Evolutionary conservation across 1,140 invertebrate genomes (phyloP).

Genomic region (Cardiocondyla obscurior): DNA sequence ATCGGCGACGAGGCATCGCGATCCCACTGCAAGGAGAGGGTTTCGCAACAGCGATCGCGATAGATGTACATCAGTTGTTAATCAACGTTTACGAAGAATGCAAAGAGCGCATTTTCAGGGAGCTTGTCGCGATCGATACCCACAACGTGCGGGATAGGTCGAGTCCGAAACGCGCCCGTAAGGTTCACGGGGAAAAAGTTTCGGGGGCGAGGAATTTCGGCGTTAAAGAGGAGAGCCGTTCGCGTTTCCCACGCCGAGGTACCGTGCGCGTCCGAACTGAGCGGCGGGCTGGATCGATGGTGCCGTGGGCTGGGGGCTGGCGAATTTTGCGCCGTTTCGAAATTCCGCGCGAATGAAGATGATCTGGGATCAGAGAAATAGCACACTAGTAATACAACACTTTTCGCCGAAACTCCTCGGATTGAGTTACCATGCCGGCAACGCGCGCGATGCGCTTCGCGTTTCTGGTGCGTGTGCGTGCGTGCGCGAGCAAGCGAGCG

Average conservation of each 20-base stretch:
- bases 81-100: background rate
- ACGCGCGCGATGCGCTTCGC: slow-evolving; percentile 32
- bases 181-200: background rate
- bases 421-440: slow-evolving; percentile 63
- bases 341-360: slow-evolving; percentile 54
- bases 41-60: too few species aligned
- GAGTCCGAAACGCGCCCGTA: background rate
- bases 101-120: background rate
- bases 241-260: slow-evolving; percentile 20
- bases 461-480: slow-evolving; percentile 24
- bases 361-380: slow-evolving; percentile 60
- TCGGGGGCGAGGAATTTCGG: slow-evolving; percentile 20
- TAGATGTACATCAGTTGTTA: too few species aligned
- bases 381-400: slow-evolving; percentile 56
- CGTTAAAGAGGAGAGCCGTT: slow-evolving; percentile 39
- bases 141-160: background rate
- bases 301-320: slow-evolving; percentile 10
- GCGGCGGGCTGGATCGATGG: slow-evolving; percentile 40
- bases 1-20: too few species aligned
- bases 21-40: too few species aligned
- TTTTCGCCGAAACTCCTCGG: slow-evolving; percentile 62
- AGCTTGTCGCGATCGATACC: background rate
- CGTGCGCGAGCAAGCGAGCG: background rate
- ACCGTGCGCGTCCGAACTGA: slow-evolving; percentile 28
- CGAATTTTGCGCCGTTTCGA: slow-evolving; percentile 56